Conservation (phyloP, 2,113 vertebrate species). For the Salvelinus namaycush region DNA sequence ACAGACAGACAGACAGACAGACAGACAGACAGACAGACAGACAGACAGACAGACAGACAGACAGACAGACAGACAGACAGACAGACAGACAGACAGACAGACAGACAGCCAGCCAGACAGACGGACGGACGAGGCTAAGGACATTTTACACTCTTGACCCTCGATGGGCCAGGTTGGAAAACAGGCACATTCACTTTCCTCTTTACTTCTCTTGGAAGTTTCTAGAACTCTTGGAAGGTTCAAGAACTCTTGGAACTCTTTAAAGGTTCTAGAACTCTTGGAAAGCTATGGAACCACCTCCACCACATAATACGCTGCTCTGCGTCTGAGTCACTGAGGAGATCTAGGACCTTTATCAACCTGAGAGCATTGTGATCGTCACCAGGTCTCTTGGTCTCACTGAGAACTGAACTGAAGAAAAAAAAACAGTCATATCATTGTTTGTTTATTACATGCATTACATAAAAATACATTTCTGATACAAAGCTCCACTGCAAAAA, state of each 20-base stretch:
- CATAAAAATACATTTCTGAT: not conserved
- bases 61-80: too few relatives aligned
- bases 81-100: too few relatives aligned
- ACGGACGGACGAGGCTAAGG: too few relatives aligned
- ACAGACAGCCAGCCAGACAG: too few relatives aligned
- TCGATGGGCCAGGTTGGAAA: too few relatives aligned
- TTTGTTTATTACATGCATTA: not conserved
- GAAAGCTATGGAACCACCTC: not conserved
- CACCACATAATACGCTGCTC: not conserved
- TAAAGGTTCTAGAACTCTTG: not conserved
- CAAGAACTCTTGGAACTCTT: not conserved
- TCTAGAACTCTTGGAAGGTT: not conserved
- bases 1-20: too few relatives aligned
- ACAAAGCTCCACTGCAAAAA: not conserved
- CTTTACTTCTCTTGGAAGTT: not conserved
- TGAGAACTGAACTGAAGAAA: not conserved
- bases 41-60: too few relatives aligned
- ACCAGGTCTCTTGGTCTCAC: constrained; percentile 35
- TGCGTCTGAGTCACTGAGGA: not conserved
- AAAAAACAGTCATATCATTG: too few relatives aligned
- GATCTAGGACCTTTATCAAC: constrained; percentile 27
- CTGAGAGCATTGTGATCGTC: not conserved
- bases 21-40: too few relatives aligned
- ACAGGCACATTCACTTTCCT: too few relatives aligned
- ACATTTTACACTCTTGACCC: too few relatives aligned